phyloP scores from a whole-genome alignment of 2,113 vertebrate genomes.

The Varanus komodoensis region DNA sequence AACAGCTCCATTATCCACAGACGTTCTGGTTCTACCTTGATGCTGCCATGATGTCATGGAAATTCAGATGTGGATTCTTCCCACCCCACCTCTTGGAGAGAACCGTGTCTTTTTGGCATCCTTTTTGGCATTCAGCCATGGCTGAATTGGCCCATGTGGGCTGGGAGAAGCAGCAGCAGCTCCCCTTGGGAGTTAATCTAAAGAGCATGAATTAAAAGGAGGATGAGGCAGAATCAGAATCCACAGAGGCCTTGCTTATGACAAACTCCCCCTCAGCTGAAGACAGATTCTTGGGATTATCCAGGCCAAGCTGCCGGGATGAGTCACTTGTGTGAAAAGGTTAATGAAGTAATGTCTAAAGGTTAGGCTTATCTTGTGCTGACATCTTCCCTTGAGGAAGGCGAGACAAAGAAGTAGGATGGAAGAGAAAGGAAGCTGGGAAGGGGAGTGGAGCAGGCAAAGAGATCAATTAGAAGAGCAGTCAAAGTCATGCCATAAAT shows the following conservation, averaged over 20 bases:
- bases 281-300: constrained; percentile 32
- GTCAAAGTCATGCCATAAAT: constrained; percentile 83
- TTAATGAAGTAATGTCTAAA: constrained; percentile 66
- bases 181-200: background rate
- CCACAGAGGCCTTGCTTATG: fast-evolving
- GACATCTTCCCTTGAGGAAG: constrained; percentile 61
- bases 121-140: background rate
- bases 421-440: constrained; percentile 30
- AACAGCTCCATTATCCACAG: too few relatives aligned
- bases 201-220: background rate
- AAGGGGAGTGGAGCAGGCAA: constrained; percentile 57
- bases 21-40: background rate
- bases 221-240: background rate
- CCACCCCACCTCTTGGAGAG: background rate
- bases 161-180: background rate
- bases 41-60: background rate
- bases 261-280: background rate
- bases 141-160: background rate
- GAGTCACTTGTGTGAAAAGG: constrained; percentile 56
- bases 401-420: constrained; percentile 46
- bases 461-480: constrained; percentile 82
- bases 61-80: background rate
- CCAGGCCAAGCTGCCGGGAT: background rate
- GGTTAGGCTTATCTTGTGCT: constrained; percentile 65
- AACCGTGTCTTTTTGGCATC: background rate